These are phyloP conservation scores for Xiphorhynchus elegans DNA, from an alignment of 2,113 vertebrate species.

Conservation along the genomic window DNA sequence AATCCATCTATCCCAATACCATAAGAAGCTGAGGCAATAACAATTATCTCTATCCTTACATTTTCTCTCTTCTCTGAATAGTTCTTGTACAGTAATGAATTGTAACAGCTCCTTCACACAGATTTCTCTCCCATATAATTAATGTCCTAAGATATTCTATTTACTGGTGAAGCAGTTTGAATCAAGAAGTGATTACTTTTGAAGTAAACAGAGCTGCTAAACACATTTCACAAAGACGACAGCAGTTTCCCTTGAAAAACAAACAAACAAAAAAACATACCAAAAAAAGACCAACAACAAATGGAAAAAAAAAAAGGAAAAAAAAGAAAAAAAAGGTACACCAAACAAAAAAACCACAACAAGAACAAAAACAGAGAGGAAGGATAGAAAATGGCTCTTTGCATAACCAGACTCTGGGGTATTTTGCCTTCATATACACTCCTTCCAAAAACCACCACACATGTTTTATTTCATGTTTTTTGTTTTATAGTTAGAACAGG, in stretches of 20 bases:
- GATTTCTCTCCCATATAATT: constrained; percentile 80
- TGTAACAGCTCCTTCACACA: constrained; percentile 79
- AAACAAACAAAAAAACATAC: not conserved
- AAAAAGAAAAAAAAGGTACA: not conserved
- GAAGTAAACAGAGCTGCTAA: constrained; percentile 77
- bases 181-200: constrained; percentile 83
- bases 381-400: not conserved
- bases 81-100: constrained; percentile 83
- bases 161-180: constrained; percentile 77
- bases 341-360: not conserved
- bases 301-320: no score
- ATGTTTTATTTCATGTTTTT: not conserved
- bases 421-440: not conserved
- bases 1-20: constrained; percentile 76
- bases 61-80: constrained; percentile 77
- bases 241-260: constrained; percentile 11
- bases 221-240: constrained; percentile 63
- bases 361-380: not conserved
- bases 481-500: not conserved
- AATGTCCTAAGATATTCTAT: constrained; percentile 84
- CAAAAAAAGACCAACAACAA: not conserved
- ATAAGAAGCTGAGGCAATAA: constrained; percentile 73
- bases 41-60: constrained; percentile 78
- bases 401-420: not conserved
- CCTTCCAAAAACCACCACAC: not conserved